Conservation (phyloP, 2,113 vertebrate genomes). For the Gambusia affinis region DNA sequence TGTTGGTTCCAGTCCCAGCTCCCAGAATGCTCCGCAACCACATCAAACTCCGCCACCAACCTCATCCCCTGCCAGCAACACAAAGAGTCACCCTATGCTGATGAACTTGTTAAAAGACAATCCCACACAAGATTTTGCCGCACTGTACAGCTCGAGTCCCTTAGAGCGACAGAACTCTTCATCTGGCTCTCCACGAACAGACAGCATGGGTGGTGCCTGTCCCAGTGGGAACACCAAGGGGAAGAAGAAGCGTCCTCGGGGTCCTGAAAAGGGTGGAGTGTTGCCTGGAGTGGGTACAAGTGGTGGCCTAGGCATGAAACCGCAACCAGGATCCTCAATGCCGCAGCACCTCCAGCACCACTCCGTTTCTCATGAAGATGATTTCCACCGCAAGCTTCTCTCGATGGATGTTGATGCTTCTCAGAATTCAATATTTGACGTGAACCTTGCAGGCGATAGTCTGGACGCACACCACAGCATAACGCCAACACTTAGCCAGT, state of each 20-base stretch:
- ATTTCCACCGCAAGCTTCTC: slow-evolving; percentile 97
- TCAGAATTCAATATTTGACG: slow-evolving; percentile 97
- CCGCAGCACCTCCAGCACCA: slow-evolving; percentile 76
- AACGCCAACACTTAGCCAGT: slow-evolving; percentile 96
- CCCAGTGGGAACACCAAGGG: slow-evolving; percentile 78
- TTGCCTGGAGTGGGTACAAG: slow-evolving; percentile 51
- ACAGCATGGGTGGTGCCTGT: slow-evolving; percentile 77
- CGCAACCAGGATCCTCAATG: slow-evolving; percentile 64
- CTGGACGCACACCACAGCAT: slow-evolving; percentile 95
- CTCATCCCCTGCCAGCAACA: slow-evolving; percentile 97
- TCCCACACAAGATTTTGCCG: slow-evolving; percentile 94
- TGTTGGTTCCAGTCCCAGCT: slow-evolving; percentile 93
- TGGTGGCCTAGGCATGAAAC: slow-evolving; percentile 68
- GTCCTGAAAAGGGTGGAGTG: slow-evolving; percentile 81
- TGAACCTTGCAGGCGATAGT: slow-evolving; percentile 91
- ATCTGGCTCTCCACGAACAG: slow-evolving; percentile 89
- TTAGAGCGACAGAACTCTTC: slow-evolving; percentile 97
- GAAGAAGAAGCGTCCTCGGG: slow-evolving; percentile 94
- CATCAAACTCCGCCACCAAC: slow-evolving; percentile 95
- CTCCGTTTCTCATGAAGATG: slow-evolving; percentile 91
- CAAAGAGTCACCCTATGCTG: slow-evolving; percentile 99
- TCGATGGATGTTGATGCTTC: slow-evolving; percentile 97
- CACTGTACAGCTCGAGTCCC: slow-evolving; percentile 91
- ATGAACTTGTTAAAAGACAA: slow-evolving; percentile 99
- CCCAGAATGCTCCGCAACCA: slow-evolving; percentile 83